Evolutionary conservation across 1,140 invertebrate genomes (phyloP).

Genomic region (Drosophila prosaltans): DNA sequence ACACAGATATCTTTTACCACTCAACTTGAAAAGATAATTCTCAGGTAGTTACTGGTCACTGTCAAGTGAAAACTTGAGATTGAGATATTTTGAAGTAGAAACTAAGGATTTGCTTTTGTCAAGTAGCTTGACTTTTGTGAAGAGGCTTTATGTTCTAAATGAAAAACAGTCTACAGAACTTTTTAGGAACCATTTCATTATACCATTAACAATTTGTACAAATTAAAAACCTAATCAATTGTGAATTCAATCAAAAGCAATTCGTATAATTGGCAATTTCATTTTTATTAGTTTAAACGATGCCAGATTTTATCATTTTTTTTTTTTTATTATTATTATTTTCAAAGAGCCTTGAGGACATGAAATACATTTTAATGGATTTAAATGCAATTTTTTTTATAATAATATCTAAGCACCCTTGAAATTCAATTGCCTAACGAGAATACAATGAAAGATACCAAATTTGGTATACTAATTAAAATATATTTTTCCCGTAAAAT

Average conservation of each 20-base stretch:
- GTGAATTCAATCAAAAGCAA: constrained; percentile 24
- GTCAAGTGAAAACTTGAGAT: too few species aligned
- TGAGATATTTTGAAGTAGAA: too few species aligned
- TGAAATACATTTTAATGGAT: constrained; percentile 38
- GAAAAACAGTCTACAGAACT: too few species aligned
- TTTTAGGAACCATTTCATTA: too few species aligned
- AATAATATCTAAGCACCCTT: constrained; percentile 9
- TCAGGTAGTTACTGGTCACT: too few species aligned
- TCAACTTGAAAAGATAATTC: too few species aligned
- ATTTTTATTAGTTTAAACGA: neutral
- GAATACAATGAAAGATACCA: neutral
- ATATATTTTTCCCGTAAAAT: neutral
- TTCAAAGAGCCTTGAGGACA: neutral
- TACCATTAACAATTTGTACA: too few species aligned
- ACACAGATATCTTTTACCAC: too few species aligned
- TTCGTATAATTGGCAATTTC: constrained; percentile 14
- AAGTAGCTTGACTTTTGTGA: too few species aligned
- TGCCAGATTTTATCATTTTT: neutral
- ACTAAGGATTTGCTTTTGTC: too few species aligned
- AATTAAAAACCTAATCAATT: constrained; percentile 15
- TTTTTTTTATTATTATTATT: too few species aligned
- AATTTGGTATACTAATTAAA: neutral
- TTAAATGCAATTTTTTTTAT: constrained; percentile 16
- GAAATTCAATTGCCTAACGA: neutral
- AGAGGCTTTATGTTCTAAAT: too few species aligned